Evolutionary conservation across 1,140 invertebrate genomes (phyloP), one percentile per base, ranked within the genome.

Genomic region (Eciton burchellii): DNA sequence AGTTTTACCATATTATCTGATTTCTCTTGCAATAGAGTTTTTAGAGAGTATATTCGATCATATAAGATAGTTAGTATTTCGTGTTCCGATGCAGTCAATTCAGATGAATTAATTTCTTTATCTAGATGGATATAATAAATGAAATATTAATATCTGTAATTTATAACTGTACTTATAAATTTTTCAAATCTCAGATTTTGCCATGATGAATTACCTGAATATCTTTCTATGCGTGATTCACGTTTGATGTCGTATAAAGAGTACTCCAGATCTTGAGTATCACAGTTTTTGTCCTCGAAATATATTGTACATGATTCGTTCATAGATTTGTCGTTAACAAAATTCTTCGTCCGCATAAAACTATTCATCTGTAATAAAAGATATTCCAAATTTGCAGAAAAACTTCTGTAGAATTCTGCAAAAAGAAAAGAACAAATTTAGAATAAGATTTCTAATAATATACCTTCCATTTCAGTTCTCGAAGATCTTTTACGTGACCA

Each of bases 391-490:
- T 70, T 77, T 52, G 41, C 0, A 74, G 49, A 76, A 3, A 66
- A 54, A 60, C 9, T 43, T 45, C 2, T 19, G 24, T 49, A 5
- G 5, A 4, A 41, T 8, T n/a, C n/a, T n/a, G n/a, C n/a, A n/a
- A n/a, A n/a, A n/a, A n/a, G n/a, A n/a, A n/a, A 54, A 19, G 68
- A 16, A 11, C 0, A 45, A 29, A 9, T n/a, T 8, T 52, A 54
- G 1, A 63, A 52, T 8, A 16, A 16, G 54, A 26, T 47, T n/a
- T 68, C 0, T 43, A 47, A 41, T 70, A 49, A 35, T 35, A 12
- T 90, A 93, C 92, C 90, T 92, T 85, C 21, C 74, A 59, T 72
- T 89, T 84, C 29, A 92, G 29, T 52, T 66, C 26, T 52, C 72
- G 56, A 77, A 88, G 86, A 59, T 90, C 83, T 4, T 81, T 82